phyloP scores from a whole-genome alignment of 2,888 invertebrate genomes.

The Mactromeris polynyma region DNA sequence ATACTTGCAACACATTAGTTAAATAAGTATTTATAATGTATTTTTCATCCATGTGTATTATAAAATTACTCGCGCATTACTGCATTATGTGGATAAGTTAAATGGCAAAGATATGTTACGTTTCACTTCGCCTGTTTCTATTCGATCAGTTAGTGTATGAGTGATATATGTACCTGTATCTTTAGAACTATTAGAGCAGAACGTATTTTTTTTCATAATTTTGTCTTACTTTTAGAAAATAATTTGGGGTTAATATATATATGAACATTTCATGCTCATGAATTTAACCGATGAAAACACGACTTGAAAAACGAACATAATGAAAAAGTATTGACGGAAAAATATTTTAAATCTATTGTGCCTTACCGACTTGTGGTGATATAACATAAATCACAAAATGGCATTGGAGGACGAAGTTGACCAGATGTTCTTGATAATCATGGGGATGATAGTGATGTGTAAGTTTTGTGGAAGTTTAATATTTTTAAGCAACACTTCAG shows the following conservation, averaged over 20 bases:
- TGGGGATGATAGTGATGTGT: constrained; percentile 75
- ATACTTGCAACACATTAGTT: too few species aligned
- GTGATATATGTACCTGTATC: neutral
- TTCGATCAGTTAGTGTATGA: neutral
- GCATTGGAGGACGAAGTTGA: constrained; percentile 42
- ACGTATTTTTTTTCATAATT: neutral
- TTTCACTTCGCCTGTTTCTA: neutral
- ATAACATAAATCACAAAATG: constrained; percentile 16
- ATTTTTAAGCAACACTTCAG: neutral
- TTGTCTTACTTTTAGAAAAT: neutral
- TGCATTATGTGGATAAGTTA: neutral
- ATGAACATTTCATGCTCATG: neutral
- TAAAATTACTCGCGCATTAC: too few species aligned
- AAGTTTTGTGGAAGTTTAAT: constrained; percentile 50
- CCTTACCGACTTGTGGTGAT: neutral
- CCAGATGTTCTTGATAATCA: constrained; percentile 45
- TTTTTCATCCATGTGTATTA: too few species aligned
- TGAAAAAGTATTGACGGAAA: neutral
- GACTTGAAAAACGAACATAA: neutral
- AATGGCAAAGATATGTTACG: neutral
- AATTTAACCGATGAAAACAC: neutral
- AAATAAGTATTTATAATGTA: too few species aligned
- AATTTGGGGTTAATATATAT: neutral
- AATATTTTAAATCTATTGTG: neutral
- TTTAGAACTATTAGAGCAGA: neutral